These are phyloP conservation scores for Cryptotermes secundus DNA, from an alignment of 1,140 invertebrate species.

Conservation along the genomic window DNA sequence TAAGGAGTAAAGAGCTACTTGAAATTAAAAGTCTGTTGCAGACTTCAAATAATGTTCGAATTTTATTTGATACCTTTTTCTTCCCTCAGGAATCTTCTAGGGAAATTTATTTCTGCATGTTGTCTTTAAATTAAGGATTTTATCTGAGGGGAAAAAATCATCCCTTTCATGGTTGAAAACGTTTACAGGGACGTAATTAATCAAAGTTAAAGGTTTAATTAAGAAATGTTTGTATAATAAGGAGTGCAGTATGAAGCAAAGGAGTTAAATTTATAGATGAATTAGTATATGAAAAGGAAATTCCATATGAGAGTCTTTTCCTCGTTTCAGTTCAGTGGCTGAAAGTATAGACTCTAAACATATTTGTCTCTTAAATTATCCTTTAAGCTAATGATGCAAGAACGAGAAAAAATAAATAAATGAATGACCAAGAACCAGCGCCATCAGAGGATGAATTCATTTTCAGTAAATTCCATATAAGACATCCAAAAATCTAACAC, in stretches of 20 bases:
- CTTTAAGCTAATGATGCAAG: too few relatives aligned
- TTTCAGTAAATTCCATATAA: too few relatives aligned
- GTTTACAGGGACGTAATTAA: background rate
- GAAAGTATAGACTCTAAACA: too few relatives aligned
- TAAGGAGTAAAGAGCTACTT: background rate
- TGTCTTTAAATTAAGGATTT: background rate
- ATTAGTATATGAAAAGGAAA: too few relatives aligned
- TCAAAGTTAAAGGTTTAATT: background rate
- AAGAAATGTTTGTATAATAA: background rate
- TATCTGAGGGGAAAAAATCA: background rate
- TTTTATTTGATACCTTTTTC: background rate
- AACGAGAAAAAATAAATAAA: too few relatives aligned
- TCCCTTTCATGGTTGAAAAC: background rate
- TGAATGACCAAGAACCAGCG: too few relatives aligned
- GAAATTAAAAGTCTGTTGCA: background rate
- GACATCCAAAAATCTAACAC: too few relatives aligned
- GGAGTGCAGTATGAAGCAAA: background rate
- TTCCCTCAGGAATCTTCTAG: background rate
- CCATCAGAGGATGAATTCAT: too few relatives aligned
- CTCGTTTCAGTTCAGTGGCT: too few relatives aligned
- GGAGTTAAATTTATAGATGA: background rate
- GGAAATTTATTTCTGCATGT: background rate
- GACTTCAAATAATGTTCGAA: background rate
- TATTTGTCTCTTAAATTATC: too few relatives aligned
- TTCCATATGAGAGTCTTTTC: too few relatives aligned